Evolutionary conservation across 2,113 vertebrate species (phyloP).

Genomic region (Alouatta palliata): DNA sequence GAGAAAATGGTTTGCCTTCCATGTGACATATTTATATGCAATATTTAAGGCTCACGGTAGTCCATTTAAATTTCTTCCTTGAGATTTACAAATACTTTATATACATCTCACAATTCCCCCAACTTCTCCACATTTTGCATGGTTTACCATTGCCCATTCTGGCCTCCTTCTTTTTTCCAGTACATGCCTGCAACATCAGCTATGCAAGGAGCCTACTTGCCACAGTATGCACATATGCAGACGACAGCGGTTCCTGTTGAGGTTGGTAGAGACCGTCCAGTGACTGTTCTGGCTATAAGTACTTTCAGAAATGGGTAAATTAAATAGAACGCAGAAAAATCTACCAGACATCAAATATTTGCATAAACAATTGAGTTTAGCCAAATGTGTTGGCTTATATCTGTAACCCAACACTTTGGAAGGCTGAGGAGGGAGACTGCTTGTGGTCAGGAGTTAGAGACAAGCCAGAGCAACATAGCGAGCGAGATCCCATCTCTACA

Average conservation of each 20-base stretch:
- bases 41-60: not conserved
- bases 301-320: conserved; percentile 39
- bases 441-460: too few relatives aligned
- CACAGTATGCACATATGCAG: conserved; percentile 95
- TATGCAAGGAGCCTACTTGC: conserved; percentile 97
- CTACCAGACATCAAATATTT: not conserved
- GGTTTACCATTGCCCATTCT: not conserved
- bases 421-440: too few relatives aligned
- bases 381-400: too few relatives aligned
- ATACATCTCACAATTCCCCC: not conserved
- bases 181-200: conserved; percentile 95
- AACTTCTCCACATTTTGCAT: not conserved
- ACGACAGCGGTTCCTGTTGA: conserved; percentile 92
- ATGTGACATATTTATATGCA: not conserved
- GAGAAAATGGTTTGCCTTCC: conserved; percentile 35
- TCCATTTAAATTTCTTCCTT: conserved; percentile 9
- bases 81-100: not conserved
- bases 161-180: conserved; percentile 83
- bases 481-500: too few relatives aligned
- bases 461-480: too few relatives aligned
- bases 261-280: conserved; percentile 84
- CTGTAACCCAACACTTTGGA: too few relatives aligned
- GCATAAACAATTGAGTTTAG: not conserved
- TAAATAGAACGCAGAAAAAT: conserved; percentile 2
- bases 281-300: not conserved